Percentiles rank a stretch among this genome's conserved stretches.
These are phyloP conservation scores for Microplitis demolitor DNA, from an alignment of 1,140 invertebrate species.

Conservation along the genomic window DNA sequence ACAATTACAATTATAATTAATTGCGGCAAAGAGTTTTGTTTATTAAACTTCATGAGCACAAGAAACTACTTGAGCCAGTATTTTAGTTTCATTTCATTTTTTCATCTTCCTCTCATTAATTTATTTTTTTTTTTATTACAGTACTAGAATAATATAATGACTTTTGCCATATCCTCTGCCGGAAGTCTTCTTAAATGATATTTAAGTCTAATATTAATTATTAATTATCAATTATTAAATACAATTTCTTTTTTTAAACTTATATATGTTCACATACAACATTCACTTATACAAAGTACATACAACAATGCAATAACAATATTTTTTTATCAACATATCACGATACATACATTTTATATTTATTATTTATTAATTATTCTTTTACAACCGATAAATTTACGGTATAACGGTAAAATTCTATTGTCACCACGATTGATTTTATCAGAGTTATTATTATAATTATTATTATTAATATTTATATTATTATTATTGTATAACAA, in stretches of 20 bases:
- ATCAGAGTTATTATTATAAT: slow-evolving; percentile 34
- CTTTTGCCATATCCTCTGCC: too few relatives aligned
- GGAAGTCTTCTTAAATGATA: neutral
- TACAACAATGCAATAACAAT: slow-evolving; percentile 40
- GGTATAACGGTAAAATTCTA: slow-evolving; percentile 44
- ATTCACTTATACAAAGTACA: slow-evolving; percentile 24
- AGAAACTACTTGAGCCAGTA: too few relatives aligned
- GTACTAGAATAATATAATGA: neutral
- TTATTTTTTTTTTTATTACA: neutral
- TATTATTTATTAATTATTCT: slow-evolving; percentile 22
- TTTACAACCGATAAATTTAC: slow-evolving; percentile 21
- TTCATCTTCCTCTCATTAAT: neutral
- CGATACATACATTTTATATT: slow-evolving; percentile 14
- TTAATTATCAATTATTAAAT: slow-evolving; percentile 23
- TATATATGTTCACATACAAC: neutral
- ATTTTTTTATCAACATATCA: slow-evolving; percentile 32
- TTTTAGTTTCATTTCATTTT: too few relatives aligned
- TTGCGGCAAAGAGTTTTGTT: too few relatives aligned
- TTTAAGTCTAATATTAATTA: neutral
- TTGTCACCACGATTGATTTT: slow-evolving; percentile 56
- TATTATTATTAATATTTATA: slow-evolving; percentile 2
- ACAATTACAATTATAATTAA: too few relatives aligned
- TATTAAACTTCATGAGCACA: too few relatives aligned
- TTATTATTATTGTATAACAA: neutral
- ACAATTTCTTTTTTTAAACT: slow-evolving; percentile 20